These are phyloP conservation scores for Rhingia rostrata DNA, from an alignment of 2,888 invertebrate species.

Conservation along the genomic window DNA sequence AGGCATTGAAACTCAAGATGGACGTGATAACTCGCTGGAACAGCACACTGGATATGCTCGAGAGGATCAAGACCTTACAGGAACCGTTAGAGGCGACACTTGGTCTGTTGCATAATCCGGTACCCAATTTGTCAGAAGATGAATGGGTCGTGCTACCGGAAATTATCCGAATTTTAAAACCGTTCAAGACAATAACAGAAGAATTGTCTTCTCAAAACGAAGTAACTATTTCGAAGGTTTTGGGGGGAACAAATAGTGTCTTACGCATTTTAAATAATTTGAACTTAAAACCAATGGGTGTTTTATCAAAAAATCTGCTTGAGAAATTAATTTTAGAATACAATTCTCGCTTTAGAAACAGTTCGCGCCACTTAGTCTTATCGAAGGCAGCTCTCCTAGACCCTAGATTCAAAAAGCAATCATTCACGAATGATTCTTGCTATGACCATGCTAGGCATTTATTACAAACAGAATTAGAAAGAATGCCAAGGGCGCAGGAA, in stretches of 20 bases:
- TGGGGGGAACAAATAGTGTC: slow-evolving; percentile 15
- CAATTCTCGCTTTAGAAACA: slow-evolving; percentile 17
- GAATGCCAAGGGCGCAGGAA: slow-evolving; percentile 10
- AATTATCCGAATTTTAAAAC: slow-evolving; percentile 9
- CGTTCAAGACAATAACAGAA: slow-evolving; percentile 4
- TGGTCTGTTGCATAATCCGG: slow-evolving; percentile 24
- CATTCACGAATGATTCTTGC: neutral
- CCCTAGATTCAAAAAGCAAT: slow-evolving; percentile 19
- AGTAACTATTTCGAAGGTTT: slow-evolving; percentile 15
- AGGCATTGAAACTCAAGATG: slow-evolving; percentile 26
- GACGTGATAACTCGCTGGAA: slow-evolving; percentile 26
- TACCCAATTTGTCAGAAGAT: slow-evolving; percentile 11
- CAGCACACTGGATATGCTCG: slow-evolving; percentile 29
- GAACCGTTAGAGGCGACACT: slow-evolving; percentile 23
- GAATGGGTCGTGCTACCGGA: slow-evolving; percentile 8
- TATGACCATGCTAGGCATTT: slow-evolving; percentile 14
- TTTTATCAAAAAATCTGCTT: neutral
- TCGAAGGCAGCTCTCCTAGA: slow-evolving; percentile 14
- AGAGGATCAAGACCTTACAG: slow-evolving; percentile 20
- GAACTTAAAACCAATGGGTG: neutral
- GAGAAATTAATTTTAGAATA: slow-evolving; percentile 11
- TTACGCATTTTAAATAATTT: neutral
- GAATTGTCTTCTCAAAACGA: slow-evolving; percentile 26
- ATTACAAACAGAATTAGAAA: slow-evolving; percentile 13
- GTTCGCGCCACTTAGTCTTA: slow-evolving; percentile 14